Evolutionary conservation across 2,888 invertebrate species (phyloP), one percentile per base, ranked within the genome.

Genomic region (Scotopteryx bipunctaria): DNA sequence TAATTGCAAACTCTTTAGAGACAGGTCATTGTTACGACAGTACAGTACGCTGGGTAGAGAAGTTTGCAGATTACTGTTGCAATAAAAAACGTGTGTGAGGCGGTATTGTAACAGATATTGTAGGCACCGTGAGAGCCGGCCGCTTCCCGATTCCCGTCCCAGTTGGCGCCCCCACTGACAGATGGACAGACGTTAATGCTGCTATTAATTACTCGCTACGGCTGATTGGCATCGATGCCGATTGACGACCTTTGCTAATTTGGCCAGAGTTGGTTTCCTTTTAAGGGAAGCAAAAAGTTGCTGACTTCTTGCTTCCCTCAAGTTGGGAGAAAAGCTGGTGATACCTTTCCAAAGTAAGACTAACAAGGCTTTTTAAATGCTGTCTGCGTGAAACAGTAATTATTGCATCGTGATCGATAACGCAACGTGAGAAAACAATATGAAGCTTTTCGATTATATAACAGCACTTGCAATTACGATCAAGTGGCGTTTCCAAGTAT

Each of bases 111-210:
- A 42, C 41, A 32, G 29, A 29, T n/a, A n/a, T n/a, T n/a, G 43
- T 42, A n/a, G 53, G 46, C 46, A 57, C 59, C 61, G 66, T 67
- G 69, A 55, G 63, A 66, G 61, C 63, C 52, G 52, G 43, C 29
- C 59, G 61, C 69, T 70, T 71, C 70, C 71, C 67, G 67, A 63
- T 67, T 67, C 70, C 64, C 67, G 64, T 49, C 69, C 68, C 57
- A 59, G 55, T 63, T 76, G 79, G 78, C 78, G 77, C 76, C 74
- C 54, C 63, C 64, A 63, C 45, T 64, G 63, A 64, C 62, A 65
- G 65, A 51, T 59, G 35, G 48, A 54, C 33, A 40, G 53, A 57
- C 56, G 52, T 49, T 57, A 45, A 50, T 57, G 47, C 51, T 46
- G 37, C 35, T 45, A 73, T 77, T 68, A 59, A 76, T 73, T 65